Percentiles rank a stretch among this genome's conserved stretches.
Conservation (phyloP, 2,797 vertebrate genomes). For the Ispidina picta region DNA sequence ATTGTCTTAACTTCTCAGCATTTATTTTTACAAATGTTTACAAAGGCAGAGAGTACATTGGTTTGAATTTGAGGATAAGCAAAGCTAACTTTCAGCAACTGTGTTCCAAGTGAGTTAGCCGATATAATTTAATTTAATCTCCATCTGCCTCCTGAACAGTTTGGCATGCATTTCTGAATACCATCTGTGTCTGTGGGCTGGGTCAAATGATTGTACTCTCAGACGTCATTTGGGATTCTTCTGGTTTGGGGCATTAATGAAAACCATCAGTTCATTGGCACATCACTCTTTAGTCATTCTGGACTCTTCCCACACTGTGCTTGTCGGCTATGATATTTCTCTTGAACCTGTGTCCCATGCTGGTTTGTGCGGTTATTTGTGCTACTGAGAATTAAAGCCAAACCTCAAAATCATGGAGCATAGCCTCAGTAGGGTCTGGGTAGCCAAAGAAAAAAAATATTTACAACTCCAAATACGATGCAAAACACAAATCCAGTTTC, state of each 20-base stretch:
- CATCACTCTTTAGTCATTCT: conserved; percentile 24
- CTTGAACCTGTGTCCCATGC: neutral
- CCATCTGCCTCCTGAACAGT: conserved; percentile 63
- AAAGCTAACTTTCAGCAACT: neutral
- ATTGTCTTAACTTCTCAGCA: neutral
- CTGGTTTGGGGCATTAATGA: conserved; percentile 44
- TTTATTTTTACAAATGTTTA: neutral
- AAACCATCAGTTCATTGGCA: conserved; percentile 36
- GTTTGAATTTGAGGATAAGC: neutral
- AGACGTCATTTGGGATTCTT: conserved; percentile 53
- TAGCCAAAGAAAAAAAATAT: neutral
- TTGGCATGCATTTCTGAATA: conserved; percentile 36
- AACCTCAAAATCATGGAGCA: neutral
- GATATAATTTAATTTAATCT: conserved; percentile 53
- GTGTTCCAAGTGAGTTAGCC: conserved; percentile 12
- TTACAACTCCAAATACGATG: neutral
- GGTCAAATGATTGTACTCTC: conserved; percentile 56
- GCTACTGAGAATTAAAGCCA: neutral
- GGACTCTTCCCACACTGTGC: conserved; percentile 34
- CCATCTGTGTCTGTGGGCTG: conserved; percentile 65
- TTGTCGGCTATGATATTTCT: neutral
- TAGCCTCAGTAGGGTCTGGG: neutral
- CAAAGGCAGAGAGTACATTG: neutral
- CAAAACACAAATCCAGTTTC: neutral
- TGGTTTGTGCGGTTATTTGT: neutral